Percentiles rank a stretch among this genome's conserved stretches.
Evolutionary conservation across 2,113 vertebrate genomes (phyloP).

Genomic region (Onychorhynchus coronatus): DNA sequence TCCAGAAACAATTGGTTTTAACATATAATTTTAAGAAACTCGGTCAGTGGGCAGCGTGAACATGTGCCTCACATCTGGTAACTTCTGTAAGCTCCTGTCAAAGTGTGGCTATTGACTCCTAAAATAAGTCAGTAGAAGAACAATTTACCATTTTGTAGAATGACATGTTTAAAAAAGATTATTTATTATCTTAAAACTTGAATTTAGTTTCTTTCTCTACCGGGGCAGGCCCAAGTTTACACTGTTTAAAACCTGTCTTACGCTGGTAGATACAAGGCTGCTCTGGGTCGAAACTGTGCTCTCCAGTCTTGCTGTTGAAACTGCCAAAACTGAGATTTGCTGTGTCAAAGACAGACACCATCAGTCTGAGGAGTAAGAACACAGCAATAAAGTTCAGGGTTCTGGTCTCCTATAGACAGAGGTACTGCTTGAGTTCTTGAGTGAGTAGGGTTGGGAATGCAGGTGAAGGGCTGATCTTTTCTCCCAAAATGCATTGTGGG

Average conservation of each 20-base stretch:
- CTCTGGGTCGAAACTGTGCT: background rate
- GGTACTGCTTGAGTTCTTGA: background rate
- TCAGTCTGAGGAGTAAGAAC: background rate
- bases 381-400: background rate
- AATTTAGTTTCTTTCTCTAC: background rate
- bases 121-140: background rate
- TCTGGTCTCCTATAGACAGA: background rate
- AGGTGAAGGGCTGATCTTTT: background rate
- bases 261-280: background rate
- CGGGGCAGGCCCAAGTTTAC: background rate
- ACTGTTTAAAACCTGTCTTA: background rate
- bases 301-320: background rate
- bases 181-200: background rate
- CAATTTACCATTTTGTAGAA: background rate
- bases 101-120: background rate
- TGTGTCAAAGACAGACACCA: background rate
- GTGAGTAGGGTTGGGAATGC: background rate
- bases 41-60: background rate
- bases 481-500: background rate
- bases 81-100: background rate
- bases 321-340: background rate
- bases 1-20: background rate
- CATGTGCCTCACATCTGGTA: background rate
- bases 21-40: background rate
- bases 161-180: fast-evolving